phyloP scores from a whole-genome alignment of 2,113 vertebrate species.

The Eleginops maclovinus region DNA sequence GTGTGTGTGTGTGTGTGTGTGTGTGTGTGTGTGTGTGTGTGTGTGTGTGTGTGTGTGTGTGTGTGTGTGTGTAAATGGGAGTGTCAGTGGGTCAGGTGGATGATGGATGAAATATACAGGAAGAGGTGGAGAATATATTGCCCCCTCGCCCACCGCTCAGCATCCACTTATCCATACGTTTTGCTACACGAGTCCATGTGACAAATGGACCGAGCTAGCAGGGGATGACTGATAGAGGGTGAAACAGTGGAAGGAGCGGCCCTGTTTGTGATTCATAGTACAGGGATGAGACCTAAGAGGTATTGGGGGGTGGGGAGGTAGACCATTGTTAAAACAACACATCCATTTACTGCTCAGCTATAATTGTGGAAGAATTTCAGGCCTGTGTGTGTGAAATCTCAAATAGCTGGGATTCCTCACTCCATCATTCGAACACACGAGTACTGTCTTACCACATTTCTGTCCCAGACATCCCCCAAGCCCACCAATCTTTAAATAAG shows the following conservation, averaged over 20 bases:
- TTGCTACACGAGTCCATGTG: constrained; percentile 42
- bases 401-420: constrained; percentile 49
- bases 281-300: constrained; percentile 13
- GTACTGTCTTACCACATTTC: not conserved
- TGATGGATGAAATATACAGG: constrained; percentile 62
- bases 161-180: constrained; percentile 52
- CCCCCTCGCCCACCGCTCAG: constrained; percentile 37
- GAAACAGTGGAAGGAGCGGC: constrained; percentile 14
- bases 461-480: not conserved
- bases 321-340: constrained; percentile 39
- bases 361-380: constrained; percentile 22
- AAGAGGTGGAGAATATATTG: constrained; percentile 26
- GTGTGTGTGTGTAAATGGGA: constrained; percentile 41
- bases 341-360: constrained; percentile 48
- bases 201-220: constrained; percentile 43
- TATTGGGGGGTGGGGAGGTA: not conserved
- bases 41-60: constrained; percentile 52
- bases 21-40: constrained; percentile 41
- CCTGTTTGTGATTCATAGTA: constrained; percentile 43
- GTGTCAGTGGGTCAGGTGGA: constrained; percentile 39
- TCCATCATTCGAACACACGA: constrained; percentile 6
- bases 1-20: constrained; percentile 45
- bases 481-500: not conserved
- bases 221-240: constrained; percentile 47
- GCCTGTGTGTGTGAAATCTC: constrained; percentile 22